Percentiles rank a stretch among this genome's conserved stretches.
These are phyloP conservation scores for Sweltsa coloradensis DNA, from an alignment of 1,140 invertebrate species.

Conservation along the genomic window DNA sequence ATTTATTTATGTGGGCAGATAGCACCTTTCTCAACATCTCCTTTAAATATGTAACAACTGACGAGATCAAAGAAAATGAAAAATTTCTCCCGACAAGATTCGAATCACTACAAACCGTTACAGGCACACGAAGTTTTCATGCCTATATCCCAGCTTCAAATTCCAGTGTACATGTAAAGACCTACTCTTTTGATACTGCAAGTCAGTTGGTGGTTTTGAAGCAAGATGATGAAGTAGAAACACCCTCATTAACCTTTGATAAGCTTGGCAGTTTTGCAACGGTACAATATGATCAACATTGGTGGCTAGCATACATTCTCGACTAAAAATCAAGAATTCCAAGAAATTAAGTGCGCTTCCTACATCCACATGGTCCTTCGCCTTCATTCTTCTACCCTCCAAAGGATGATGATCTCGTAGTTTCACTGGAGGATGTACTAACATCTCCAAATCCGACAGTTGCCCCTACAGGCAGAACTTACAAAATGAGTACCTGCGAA, in stretches of 20 bases:
- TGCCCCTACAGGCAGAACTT: too few species aligned
- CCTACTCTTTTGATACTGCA: not conserved
- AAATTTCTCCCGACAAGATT: too few species aligned
- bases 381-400: constrained; percentile 10
- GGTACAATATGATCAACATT: not conserved
- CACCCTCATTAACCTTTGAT: not conserved
- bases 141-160: not conserved
- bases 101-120: not conserved
- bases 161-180: not conserved
- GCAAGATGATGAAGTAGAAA: not conserved
- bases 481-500: too few species aligned
- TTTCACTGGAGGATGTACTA: too few species aligned
- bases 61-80: too few species aligned
- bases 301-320: constrained; percentile 2
- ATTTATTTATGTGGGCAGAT: constrained; percentile 11
- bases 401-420: too few species aligned
- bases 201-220: too few species aligned
- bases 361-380: constrained; percentile 9
- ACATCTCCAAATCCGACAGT: too few species aligned
- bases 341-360: constrained; percentile 11
- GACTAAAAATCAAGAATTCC: constrained; percentile 6
- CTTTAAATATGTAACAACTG: too few species aligned
- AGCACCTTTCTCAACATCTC: too few species aligned
- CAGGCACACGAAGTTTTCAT: not conserved
- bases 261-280: not conserved